These are phyloP conservation scores for Canis aureus DNA, from an alignment of 2,113 vertebrate genomes.

Conservation along the genomic window DNA sequence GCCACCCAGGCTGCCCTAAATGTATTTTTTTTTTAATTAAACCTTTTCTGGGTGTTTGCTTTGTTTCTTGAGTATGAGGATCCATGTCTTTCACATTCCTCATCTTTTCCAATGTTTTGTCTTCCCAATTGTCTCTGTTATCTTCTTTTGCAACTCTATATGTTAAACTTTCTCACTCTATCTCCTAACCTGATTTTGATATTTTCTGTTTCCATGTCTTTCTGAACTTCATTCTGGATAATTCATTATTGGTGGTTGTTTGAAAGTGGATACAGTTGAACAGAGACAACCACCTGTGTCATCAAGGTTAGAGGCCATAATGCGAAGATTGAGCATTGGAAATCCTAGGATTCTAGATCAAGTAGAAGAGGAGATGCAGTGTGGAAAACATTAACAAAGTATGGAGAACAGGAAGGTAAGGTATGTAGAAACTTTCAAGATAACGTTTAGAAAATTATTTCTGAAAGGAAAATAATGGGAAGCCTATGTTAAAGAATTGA, in stretches of 20 bases:
- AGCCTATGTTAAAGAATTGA: background rate
- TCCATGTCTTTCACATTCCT: background rate
- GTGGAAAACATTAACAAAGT: background rate
- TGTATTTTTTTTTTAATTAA: background rate
- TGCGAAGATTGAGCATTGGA: background rate
- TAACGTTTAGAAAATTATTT: conserved; percentile 12
- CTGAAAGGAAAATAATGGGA: background rate
- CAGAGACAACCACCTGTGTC: background rate
- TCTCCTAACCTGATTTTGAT: background rate
- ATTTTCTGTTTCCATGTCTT: background rate
- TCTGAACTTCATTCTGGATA: background rate
- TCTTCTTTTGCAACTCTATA: background rate
- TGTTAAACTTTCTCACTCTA: background rate
- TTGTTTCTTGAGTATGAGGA: background rate
- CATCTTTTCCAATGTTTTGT: background rate
- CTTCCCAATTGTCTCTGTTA: background rate
- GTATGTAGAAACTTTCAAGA: background rate
- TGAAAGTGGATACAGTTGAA: background rate
- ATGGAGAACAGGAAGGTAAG: background rate
- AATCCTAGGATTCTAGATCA: background rate
- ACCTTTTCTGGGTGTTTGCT: background rate
- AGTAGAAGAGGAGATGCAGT: background rate
- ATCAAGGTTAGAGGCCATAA: background rate
- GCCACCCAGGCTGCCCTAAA: background rate
- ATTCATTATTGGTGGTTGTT: background rate